These are phyloP conservation scores for Ariopsis seemanni DNA, from an alignment of 2,113 vertebrate genomes.

Conservation along the genomic window DNA sequence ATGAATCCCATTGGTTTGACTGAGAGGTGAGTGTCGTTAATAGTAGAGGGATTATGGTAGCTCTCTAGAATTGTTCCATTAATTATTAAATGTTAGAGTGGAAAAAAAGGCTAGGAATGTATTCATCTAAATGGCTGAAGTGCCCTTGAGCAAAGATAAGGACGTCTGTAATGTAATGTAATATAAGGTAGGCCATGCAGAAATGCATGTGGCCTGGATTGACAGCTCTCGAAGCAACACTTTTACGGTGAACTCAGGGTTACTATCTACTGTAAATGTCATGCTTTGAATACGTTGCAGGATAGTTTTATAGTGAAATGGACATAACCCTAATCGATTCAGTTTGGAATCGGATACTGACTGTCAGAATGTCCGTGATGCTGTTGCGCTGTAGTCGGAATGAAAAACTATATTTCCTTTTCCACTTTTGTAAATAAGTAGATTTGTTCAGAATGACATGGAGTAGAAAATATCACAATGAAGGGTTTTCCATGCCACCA, in stretches of 20 bases:
- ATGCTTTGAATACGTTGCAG: not conserved
- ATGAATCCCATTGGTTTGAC: not conserved
- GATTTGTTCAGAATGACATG: not conserved
- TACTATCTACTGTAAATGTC: not conserved
- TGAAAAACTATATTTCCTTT: not conserved
- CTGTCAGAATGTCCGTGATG: not conserved
- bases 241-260: not conserved
- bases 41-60: not conserved
- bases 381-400: not conserved
- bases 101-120: not conserved
- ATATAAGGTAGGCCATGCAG: not conserved
- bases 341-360: not conserved
- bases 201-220: not conserved
- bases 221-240: not conserved
- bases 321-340: not conserved
- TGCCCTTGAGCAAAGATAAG: too few relatives aligned
- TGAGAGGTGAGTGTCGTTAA: not conserved
- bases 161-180: too few relatives aligned
- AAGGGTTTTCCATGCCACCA: not conserved
- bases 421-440: not conserved
- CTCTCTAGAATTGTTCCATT: not conserved
- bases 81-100: not conserved
- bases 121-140: not conserved
- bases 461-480: not conserved
- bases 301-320: not conserved